Conservation (phyloP, 2,888 invertebrate species). For the Octodonta nipae region DNA sequence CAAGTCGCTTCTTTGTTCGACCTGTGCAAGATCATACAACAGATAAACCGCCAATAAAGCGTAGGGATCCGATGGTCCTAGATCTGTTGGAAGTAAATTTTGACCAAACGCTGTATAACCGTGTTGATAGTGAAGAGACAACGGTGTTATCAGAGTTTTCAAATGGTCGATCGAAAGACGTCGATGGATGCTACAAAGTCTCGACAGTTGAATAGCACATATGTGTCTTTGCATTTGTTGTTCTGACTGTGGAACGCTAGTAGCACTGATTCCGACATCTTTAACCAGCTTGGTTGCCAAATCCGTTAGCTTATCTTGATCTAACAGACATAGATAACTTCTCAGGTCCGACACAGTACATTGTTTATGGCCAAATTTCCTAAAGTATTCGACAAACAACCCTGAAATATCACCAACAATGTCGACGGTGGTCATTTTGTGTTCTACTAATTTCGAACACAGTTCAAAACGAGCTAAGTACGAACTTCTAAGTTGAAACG, state of each 20-base stretch:
- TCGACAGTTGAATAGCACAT: slow-evolving; percentile 60
- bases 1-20: slow-evolving; percentile 41
- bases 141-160: slow-evolving; percentile 44
- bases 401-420: slow-evolving; percentile 52
- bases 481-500: slow-evolving; percentile 57
- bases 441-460: slow-evolving; percentile 45
- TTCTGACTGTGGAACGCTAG: slow-evolving; percentile 47
- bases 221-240: slow-evolving; percentile 74
- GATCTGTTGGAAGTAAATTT: slow-evolving; percentile 52
- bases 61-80: slow-evolving; percentile 67
- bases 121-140: slow-evolving; percentile 53
- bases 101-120: slow-evolving; percentile 43
- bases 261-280: slow-evolving; percentile 51
- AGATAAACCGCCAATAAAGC: slow-evolving; percentile 64
- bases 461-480: slow-evolving; percentile 72
- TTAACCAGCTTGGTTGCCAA: slow-evolving; percentile 46
- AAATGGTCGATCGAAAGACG: slow-evolving; percentile 42
- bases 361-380: slow-evolving; percentile 71
- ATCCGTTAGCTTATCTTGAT: slow-evolving; percentile 46
- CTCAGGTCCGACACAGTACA: slow-evolving; percentile 76
- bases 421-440: slow-evolving; percentile 39
- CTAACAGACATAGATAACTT: slow-evolving; percentile 57
- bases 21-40: slow-evolving; percentile 44
- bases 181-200: slow-evolving; percentile 56
- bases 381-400: slow-evolving; percentile 64